Evolutionary conservation across 2,797 vertebrate genomes (phyloP).

Genomic region (Fringilla coelebs): DNA sequence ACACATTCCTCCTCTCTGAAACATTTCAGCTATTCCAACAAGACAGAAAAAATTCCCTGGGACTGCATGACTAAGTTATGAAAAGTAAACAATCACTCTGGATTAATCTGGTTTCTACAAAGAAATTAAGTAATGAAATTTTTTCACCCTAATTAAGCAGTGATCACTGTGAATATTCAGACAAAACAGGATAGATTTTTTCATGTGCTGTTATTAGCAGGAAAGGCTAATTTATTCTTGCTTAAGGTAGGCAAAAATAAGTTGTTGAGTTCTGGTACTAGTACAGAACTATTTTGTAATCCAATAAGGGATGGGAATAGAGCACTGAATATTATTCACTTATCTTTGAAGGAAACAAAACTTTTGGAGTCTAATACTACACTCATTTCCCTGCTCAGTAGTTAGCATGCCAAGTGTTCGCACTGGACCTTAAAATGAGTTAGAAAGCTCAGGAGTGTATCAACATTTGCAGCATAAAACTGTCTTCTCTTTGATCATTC

Average conservation of each 20-base stretch:
- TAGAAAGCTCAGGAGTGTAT: slow-evolving; percentile 57
- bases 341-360: neutral
- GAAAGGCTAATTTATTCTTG: neutral
- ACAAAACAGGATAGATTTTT: neutral
- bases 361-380: neutral
- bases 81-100: neutral
- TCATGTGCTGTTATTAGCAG: neutral
- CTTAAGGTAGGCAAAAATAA: neutral
- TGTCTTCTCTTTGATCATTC: slow-evolving; percentile 68
- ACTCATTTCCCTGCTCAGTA: neutral
- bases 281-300: neutral
- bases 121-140: neutral
- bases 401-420: neutral
- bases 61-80: neutral
- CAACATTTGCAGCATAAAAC: slow-evolving; percentile 53
- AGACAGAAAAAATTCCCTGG: neutral
- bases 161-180: neutral
- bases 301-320: neutral
- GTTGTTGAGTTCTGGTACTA: neutral
- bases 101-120: neutral
- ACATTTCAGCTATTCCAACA: neutral
- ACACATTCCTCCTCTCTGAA: neutral
- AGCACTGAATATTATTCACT: neutral
- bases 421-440: slow-evolving; percentile 29
- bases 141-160: neutral